Percentiles rank a stretch among this genome's conserved stretches.
Conservation (phyloP, 2,797 vertebrate genomes). For the Lindbergichthys nudifrons region DNA sequence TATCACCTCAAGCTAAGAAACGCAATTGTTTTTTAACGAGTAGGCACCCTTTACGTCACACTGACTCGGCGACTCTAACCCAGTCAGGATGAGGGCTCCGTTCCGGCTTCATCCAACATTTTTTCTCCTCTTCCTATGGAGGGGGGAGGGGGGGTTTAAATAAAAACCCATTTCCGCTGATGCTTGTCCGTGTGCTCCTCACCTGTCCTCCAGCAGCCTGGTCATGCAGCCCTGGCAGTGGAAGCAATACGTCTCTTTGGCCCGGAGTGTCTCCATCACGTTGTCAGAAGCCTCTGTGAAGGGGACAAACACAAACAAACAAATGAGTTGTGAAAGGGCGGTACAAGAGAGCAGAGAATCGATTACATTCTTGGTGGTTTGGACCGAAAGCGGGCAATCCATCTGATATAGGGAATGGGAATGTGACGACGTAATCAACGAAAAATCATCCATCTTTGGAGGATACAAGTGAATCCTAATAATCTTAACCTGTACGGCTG, state of each 20-base stretch:
- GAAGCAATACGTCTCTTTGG: constrained; percentile 85
- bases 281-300: constrained; percentile 80
- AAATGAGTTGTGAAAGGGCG: constrained; percentile 54
- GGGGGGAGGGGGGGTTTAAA: constrained; percentile 46
- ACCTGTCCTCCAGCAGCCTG: constrained; percentile 88
- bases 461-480: no score
- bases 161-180: constrained; percentile 54
- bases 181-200: constrained; percentile 64
- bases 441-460: no score
- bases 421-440: no score
- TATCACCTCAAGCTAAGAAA: constrained; percentile 58
- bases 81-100: constrained; percentile 44
- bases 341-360: constrained; percentile 45
- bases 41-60: constrained; percentile 53
- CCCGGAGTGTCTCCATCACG: constrained; percentile 82
- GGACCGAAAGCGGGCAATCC: constrained; percentile 37
- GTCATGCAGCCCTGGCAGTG: constrained; percentile 92
- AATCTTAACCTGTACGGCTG: no score
- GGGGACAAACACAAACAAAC: constrained; percentile 57
- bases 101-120: constrained; percentile 57
- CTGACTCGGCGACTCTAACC: constrained; percentile 52
- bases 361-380: constrained; percentile 44
- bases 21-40: constrained; percentile 64
- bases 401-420: constrained; percentile 59
- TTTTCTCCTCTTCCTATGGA: constrained; percentile 51